These are phyloP conservation scores for Taxidea taxus DNA, from an alignment of 2,113 vertebrate genomes.

Conservation along the genomic window DNA sequence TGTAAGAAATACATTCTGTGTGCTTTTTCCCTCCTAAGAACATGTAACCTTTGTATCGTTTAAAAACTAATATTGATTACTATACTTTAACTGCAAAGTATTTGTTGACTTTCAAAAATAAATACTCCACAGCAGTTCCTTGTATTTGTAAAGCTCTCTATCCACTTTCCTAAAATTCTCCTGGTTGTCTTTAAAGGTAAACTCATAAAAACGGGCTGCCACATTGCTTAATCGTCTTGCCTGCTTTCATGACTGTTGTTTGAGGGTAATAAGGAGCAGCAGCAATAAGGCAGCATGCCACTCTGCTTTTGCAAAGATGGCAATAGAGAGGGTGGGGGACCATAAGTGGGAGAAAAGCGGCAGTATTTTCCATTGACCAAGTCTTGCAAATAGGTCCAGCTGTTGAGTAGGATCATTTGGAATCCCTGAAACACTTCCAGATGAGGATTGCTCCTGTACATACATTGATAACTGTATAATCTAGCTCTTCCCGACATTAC, in stretches of 20 bases:
- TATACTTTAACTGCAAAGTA: neutral
- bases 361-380: slow-evolving; percentile 65
- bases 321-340: neutral
- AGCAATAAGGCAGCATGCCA: neutral
- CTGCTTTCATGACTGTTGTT: slow-evolving; percentile 30
- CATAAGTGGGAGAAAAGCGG: neutral
- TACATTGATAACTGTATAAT: slow-evolving; percentile 58
- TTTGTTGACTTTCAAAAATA: neutral
- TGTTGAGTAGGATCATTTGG: slow-evolving; percentile 55
- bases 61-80: neutral
- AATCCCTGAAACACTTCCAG: slow-evolving; percentile 40
- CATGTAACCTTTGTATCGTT: neutral
- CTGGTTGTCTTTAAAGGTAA: slow-evolving; percentile 58
- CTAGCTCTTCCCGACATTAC: slow-evolving; percentile 24
- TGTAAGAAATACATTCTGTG: neutral
- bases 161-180: neutral
- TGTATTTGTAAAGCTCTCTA: neutral
- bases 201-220: slow-evolving; percentile 25
- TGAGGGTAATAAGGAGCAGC: slow-evolving; percentile 24
- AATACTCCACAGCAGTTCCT: neutral
- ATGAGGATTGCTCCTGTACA: slow-evolving; percentile 10
- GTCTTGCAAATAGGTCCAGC: slow-evolving; percentile 55
- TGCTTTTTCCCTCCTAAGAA: neutral
- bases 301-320: neutral
- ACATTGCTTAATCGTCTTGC: slow-evolving; percentile 8